Evolutionary conservation across 2,113 vertebrate genomes (phyloP), one percentile per base, ranked within the genome.

Genomic region (Peucedramus taeniatus): DNA sequence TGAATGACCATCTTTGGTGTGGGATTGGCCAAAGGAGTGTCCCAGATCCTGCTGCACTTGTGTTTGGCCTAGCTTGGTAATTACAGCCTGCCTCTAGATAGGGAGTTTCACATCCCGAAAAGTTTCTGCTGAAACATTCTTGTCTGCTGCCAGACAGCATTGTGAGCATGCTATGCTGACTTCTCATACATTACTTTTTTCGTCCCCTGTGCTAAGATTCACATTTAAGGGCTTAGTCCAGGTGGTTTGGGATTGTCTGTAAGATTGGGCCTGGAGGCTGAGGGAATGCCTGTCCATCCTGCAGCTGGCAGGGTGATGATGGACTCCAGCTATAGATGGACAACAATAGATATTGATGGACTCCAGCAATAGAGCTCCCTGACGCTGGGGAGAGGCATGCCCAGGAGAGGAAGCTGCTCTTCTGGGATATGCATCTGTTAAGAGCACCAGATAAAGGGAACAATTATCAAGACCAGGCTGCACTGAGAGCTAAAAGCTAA

Each of bases 61-160:
- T 47, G 49, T 81, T 92, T 81, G 79, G 39, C 76, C 76, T 53
- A 44, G 44, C 86, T 66, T 35, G 56, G 31, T 96, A 90, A 92
- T 96, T 92, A 49, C 40, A 89, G 0, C 51, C 37, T 94, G 40
- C 31, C 35, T 84, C 51, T 39, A 68, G 79, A 64, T 87, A 81
- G 88, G 24, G 47, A 83, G 83, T 94, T 95, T 94, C 57, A 15
- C 31, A 17, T 93, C 37, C 72, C 18, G 1, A 60, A 53, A 86
- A 86, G 68, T 92, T 92, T 88, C 77, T 94, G 37, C 53, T 87
- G 83, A 72, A 51, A 45, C 3, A 6, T 42, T 89, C 60, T 59
- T 69, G 49, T 57, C 68, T 65, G 31, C 61, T 82, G 61, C 44
- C 65, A 13, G 9, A 9, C 65, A 64, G 13, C 54, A 14, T 10